A percentile compares a stretch with the other conserved stretches of the same genome.
These are phyloP conservation scores for Anolis carolinensis DNA, from an alignment of 2,113 vertebrate species.

Conservation along the genomic window DNA sequence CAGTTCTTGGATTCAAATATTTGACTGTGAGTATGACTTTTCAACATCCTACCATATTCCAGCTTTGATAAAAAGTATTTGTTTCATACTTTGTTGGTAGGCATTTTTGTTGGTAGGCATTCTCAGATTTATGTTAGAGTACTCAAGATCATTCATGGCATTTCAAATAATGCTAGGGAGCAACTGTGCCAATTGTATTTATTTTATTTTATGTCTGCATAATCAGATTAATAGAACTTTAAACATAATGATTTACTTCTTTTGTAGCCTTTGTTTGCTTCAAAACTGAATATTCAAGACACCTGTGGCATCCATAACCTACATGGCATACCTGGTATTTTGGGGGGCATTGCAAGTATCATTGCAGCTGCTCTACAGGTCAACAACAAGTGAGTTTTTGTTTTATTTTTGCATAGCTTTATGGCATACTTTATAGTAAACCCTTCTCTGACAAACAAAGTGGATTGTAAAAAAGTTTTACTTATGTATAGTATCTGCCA, in stretches of 20 bases:
- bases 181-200: no score
- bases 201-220: neutral
- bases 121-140: neutral
- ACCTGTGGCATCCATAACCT: conserved; percentile 97
- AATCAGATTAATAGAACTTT: neutral
- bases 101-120: neutral
- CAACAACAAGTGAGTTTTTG: conserved; percentile 63
- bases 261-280: conserved; percentile 84
- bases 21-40: conserved; percentile 81
- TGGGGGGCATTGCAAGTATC: conserved; percentile 88
- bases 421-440: neutral
- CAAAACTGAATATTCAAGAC: conserved; percentile 88
- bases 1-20: conserved; percentile 88
- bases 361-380: conserved; percentile 70
- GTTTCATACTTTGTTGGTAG: neutral
- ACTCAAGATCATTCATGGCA: neutral
- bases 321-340: conserved; percentile 92
- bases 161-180: no score
- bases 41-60: neutral
- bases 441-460: no score
- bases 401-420: neutral
- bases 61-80: neutral
- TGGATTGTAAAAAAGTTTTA: neutral
- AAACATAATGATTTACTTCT: conserved; percentile 21
- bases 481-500: neutral